A percentile compares a stretch with the other conserved stretches of the same genome.
These are phyloP conservation scores for Carcharodon carcharias DNA, from an alignment of 2,797 vertebrate genomes.

Conservation along the genomic window DNA sequence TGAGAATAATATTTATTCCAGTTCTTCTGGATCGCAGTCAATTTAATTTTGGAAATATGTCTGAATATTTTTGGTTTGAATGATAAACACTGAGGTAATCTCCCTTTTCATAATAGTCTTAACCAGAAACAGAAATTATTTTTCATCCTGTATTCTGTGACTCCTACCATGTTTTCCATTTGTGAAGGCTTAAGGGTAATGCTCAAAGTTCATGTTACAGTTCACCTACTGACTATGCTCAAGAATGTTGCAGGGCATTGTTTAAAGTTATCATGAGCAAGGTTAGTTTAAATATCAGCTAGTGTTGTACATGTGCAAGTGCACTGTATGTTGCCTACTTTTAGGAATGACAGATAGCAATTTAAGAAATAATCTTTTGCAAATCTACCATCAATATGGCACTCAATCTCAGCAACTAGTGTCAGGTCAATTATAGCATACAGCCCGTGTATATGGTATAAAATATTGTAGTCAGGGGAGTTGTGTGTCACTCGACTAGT, in stretches of 20 bases:
- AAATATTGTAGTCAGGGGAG: neutral
- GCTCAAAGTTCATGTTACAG: neutral
- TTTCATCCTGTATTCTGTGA: neutral
- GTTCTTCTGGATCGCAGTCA: neutral
- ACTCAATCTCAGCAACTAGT: neutral
- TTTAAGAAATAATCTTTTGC: neutral
- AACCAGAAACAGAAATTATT: neutral
- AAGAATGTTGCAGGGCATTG: neutral
- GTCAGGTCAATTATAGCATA: neutral
- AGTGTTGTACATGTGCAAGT: neutral
- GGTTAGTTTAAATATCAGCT: neutral
- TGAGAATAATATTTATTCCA: slow-evolving; percentile 36
- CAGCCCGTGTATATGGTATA: neutral
- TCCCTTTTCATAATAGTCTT: neutral
- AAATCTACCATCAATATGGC: neutral
- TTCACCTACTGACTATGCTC: neutral
- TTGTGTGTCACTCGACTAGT: neutral
- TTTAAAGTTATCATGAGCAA: neutral
- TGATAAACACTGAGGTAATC: neutral
- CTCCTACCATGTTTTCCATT: neutral
- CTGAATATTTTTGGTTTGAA: neutral
- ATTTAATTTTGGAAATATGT: slow-evolving; percentile 1
- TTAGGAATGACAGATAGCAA: neutral
- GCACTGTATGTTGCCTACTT: neutral
- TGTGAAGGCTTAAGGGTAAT: neutral